Conservation (phyloP, 1,140 invertebrate genomes). For the Euura lappo region DNA sequence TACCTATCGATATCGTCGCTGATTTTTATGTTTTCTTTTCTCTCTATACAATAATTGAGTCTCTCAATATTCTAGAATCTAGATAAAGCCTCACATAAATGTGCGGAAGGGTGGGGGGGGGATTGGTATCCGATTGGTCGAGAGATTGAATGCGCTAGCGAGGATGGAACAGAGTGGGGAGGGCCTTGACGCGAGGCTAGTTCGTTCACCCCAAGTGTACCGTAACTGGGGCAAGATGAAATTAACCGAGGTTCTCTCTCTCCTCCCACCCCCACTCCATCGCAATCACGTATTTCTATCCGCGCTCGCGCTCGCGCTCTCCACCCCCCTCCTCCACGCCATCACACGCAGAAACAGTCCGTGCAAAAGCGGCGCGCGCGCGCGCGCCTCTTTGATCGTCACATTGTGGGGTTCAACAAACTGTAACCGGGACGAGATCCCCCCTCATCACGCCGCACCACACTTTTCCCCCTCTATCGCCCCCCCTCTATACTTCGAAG, state of each 20-base stretch:
- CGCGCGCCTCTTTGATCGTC: not conserved
- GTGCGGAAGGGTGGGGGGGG: not conserved
- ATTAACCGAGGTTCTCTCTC: constrained; percentile 55
- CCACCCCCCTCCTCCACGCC: constrained; percentile 21
- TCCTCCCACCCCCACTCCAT: constrained; percentile 28
- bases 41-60: constrained; percentile 25
- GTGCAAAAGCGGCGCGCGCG: constrained; percentile 30
- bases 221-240: constrained; percentile 64
- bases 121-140: no score
- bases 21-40: constrained; percentile 20
- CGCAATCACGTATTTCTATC: constrained; percentile 19
- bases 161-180: constrained; percentile 47
- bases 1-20: constrained; percentile 13
- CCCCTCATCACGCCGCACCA: constrained; percentile 17
- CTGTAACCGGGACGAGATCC: constrained; percentile 53
- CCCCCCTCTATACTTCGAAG: constrained; percentile 31
- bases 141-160: not conserved
- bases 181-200: constrained; percentile 62
- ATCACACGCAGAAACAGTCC: constrained; percentile 22
- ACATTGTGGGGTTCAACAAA: constrained; percentile 55
- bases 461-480: constrained; percentile 13
- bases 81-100: no score
- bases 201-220: constrained; percentile 61
- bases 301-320: constrained; percentile 17
- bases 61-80: not conserved